These are phyloP conservation scores for Labeo rohita DNA, from an alignment of 2,113 vertebrate genomes.

Conservation along the genomic window DNA sequence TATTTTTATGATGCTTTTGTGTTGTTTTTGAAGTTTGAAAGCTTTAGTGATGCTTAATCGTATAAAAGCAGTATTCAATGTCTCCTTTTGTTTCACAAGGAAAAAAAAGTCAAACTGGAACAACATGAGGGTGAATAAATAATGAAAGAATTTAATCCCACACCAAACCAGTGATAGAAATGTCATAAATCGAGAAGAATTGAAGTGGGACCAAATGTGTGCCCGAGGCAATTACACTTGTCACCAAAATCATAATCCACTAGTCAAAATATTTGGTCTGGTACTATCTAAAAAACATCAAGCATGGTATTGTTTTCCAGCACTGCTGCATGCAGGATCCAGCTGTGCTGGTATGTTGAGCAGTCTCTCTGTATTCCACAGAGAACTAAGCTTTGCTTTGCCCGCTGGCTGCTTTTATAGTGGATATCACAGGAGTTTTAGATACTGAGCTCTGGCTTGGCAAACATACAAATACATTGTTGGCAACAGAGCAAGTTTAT, in stretches of 20 bases:
- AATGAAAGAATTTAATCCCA: not conserved
- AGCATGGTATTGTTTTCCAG: not conserved
- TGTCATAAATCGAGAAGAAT: not conserved
- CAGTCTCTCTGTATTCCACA: slow-evolving; percentile 1
- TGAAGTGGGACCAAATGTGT: not conserved
- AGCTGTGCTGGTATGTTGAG: slow-evolving; percentile 25
- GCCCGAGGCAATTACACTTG: not conserved
- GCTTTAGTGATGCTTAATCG: not conserved
- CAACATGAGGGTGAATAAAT: not conserved
- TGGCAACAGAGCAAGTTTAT: slow-evolving; percentile 35
- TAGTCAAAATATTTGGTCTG: not conserved
- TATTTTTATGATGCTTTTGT: not conserved
- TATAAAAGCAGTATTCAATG: not conserved
- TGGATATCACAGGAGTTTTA: slow-evolving; percentile 43
- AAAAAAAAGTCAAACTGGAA: not conserved
- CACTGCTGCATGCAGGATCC: not conserved
- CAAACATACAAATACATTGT: slow-evolving; percentile 43
- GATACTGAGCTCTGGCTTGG: slow-evolving; percentile 22
- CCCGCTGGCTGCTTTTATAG: slow-evolving; percentile 44
- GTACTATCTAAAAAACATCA: not conserved
- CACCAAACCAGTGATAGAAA: not conserved
- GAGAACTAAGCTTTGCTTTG: not conserved
- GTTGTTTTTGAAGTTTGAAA: not conserved
- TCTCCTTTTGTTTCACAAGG: not conserved
- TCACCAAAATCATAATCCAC: not conserved